These are phyloP conservation scores for Setophaga petechia DNA, from an alignment of 2,113 vertebrate genomes.

Conservation along the genomic window DNA sequence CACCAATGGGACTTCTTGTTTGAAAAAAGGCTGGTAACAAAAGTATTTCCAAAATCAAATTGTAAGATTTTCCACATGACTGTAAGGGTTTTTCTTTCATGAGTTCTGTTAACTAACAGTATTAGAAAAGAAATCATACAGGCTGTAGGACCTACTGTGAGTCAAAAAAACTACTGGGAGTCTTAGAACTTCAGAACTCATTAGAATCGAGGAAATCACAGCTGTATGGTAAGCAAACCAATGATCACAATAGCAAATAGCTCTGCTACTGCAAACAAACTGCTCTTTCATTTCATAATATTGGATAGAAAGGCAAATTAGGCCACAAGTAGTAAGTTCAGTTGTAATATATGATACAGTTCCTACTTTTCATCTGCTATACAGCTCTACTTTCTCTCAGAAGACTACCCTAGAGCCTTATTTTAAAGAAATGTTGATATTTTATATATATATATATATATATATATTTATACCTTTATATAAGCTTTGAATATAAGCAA, in stretches of 20 bases:
- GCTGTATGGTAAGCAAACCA: neutral
- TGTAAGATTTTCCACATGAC: neutral
- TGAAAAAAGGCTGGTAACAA: neutral
- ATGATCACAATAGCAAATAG: neutral
- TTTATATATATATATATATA: neutral
- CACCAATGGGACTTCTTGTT: neutral
- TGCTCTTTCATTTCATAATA: neutral
- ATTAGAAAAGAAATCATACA: neutral
- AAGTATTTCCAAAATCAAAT: slow-evolving; percentile 22
- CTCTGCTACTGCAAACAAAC: neutral
- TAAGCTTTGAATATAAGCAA: neutral
- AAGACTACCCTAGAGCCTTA: neutral
- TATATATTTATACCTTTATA: neutral
- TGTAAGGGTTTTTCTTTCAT: neutral
- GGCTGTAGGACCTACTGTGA: neutral
- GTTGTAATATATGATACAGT: neutral
- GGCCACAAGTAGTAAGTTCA: neutral
- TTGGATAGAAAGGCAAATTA: neutral
- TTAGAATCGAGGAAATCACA: neutral
- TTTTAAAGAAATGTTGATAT: neutral
- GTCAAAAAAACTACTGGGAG: neutral
- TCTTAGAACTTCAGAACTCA: neutral
- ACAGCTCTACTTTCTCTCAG: neutral
- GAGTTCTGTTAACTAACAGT: neutral
- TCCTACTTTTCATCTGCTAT: neutral